Base-by-base conservation (phyloP, 2,113 vertebrate genomes). In the Pterocles burchelli region DNA sequence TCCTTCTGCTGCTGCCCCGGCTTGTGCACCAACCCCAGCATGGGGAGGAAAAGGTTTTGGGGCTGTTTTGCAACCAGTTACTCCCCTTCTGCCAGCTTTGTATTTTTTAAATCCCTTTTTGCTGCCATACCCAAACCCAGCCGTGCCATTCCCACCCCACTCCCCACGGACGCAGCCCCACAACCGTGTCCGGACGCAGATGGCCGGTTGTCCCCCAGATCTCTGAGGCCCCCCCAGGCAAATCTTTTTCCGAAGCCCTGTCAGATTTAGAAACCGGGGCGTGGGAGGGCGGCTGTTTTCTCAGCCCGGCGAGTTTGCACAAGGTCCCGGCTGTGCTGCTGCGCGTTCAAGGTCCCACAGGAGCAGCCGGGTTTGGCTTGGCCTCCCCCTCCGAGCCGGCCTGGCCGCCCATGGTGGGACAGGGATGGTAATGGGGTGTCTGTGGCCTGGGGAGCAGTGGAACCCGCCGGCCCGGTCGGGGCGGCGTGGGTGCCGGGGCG, bases 21-120 rank as follows among this genome's bases (percentile, higher is more conserved):
- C 59, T 17, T 28, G 36, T 10, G 22, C 71, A 66, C 38, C 55
- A 38, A 45, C 36, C 28, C 59, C 5, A 2, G 46, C 24, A 12
- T 1, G 7, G 5, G 9, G 61, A 91, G 85, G 81, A 74, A 89
- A 91, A 93, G n/a, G 33, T 81, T 85, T 82, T 2, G 6, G 26
- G 66, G 81, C 45, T 82, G 48, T 93, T 94, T 88, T 72, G 81
- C 82, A 93, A 93, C 41, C 48, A 45, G 17, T 83, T 83, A 21
- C 33, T 67, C 80, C 82, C 25, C 19, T 67, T 51, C 52, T 59
- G 55, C 31, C 13, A 4, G 16, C 52, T 78, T 87, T 6, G 0
- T 34, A 0, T 4, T 59, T 54, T 75, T 55, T 43, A 38, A 89
- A 55, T 3, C 8, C 9, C 26, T 45, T 82, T 71, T 59, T 59